phyloP scores from a whole-genome alignment of 2,797 vertebrate genomes.

The Argentina silus region DNA sequence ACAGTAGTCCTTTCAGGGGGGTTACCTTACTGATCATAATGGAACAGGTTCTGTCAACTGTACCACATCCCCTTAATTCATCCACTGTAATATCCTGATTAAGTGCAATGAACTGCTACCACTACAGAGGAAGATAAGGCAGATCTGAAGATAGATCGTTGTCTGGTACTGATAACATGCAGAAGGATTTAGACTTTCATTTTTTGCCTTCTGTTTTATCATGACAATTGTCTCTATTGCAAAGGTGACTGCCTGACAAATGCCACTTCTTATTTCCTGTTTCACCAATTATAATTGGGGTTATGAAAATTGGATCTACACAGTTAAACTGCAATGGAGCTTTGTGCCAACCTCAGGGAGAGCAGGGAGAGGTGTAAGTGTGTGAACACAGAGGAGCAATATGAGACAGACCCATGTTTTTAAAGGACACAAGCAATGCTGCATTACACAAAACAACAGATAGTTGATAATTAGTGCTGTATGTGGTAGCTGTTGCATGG shows the following conservation, averaged over 20 bases:
- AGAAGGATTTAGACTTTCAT: not conserved
- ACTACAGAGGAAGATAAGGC: not conserved
- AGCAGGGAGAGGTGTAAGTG: not conserved
- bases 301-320: not conserved
- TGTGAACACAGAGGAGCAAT: no score
- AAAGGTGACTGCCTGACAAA: not conserved
- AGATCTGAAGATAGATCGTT: not conserved
- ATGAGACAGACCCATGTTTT: no score
- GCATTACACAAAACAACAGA: not conserved
- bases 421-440: not conserved
- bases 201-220: not conserved
- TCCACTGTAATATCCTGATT: not conserved
- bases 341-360: not conserved
- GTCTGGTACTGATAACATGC: not conserved
- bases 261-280: not conserved
- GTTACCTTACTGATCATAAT: not conserved
- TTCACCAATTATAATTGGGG: not conserved
- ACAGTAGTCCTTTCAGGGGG: not conserved
- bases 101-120: not conserved
- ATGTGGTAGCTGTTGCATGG: no score
- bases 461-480: no score
- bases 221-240: not conserved
- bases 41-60: not conserved
- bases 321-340: no score
- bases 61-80: not conserved